These are phyloP conservation scores for Pedicia rivosa DNA, from an alignment of 2,888 invertebrate genomes.

Conservation along the genomic window DNA sequence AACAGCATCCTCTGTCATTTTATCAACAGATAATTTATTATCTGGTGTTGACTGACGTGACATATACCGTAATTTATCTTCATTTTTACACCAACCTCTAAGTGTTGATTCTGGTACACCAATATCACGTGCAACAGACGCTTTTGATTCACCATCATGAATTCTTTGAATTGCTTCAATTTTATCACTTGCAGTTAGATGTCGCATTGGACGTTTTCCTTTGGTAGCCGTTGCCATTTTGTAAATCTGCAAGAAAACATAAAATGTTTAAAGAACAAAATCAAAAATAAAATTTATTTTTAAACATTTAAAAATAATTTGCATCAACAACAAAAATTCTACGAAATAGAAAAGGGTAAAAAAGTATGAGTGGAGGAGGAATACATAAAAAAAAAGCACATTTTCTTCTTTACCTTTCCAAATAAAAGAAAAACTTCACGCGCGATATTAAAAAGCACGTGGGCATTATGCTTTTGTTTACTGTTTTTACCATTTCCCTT, in stretches of 20 bases:
- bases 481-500: too few species aligned
- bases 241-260: too few species aligned
- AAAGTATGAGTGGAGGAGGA: not conserved
- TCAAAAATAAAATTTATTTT: too few species aligned
- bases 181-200: constrained; percentile 62
- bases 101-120: constrained; percentile 76
- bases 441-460: too few species aligned
- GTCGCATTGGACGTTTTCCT: constrained; percentile 63
- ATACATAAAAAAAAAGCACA: too few species aligned
- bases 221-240: constrained; percentile 31
- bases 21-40: constrained; percentile 30
- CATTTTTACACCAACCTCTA: constrained; percentile 78
- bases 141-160: constrained; percentile 72
- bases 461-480: too few species aligned
- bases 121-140: constrained; percentile 70
- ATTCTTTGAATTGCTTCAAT: constrained; percentile 67
- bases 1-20: constrained; percentile 19
- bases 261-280: too few species aligned
- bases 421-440: too few species aligned
- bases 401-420: too few species aligned
- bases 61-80: constrained; percentile 55
- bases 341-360: not conserved
- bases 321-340: not conserved
- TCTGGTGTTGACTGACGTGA: constrained; percentile 56
- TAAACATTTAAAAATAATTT: not conserved